Percentiles rank a stretch among this genome's conserved stretches.
phyloP scores from a whole-genome alignment of 2,888 invertebrate genomes.

The Frankliniella intonsa region DNA sequence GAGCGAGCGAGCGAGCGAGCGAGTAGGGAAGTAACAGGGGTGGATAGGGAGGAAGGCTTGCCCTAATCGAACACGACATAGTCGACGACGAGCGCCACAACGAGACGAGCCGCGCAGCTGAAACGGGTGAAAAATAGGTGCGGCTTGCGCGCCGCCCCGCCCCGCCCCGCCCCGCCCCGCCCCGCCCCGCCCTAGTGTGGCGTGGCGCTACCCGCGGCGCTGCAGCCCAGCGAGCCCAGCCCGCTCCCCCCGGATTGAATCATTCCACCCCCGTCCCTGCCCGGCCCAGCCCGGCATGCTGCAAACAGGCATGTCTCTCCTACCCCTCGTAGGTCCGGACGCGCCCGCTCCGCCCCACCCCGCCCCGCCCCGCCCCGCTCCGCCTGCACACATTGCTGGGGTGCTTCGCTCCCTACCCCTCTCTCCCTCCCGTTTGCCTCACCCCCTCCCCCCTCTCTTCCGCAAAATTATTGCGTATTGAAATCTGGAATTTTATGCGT shows the following conservation, averaged over 20 bases:
- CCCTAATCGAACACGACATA: too few relatives aligned
- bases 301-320: neutral
- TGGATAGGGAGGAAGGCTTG: too few relatives aligned
- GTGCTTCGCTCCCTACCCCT: neutral
- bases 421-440: neutral
- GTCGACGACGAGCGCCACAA: too few relatives aligned
- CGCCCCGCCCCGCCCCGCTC: neutral
- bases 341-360: neutral
- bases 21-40: too few relatives aligned
- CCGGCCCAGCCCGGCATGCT: neutral
- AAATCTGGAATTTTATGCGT: constrained; percentile 11
- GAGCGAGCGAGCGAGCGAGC: too few relatives aligned
- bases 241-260: neutral
- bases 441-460: neutral
- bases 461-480: constrained; percentile 24
- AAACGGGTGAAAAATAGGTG: neutral
- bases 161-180: too few relatives aligned
- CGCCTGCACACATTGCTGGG: neutral
- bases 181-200: too few relatives aligned
- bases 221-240: too few relatives aligned
- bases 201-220: too few relatives aligned
- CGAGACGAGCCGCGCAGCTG: too few relatives aligned
- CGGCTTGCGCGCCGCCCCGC: too few relatives aligned
- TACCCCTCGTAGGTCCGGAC: neutral
- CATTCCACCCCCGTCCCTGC: neutral